Evolutionary conservation across 2,888 invertebrate genomes (phyloP).

Genomic region (Hermodice carunculata): DNA sequence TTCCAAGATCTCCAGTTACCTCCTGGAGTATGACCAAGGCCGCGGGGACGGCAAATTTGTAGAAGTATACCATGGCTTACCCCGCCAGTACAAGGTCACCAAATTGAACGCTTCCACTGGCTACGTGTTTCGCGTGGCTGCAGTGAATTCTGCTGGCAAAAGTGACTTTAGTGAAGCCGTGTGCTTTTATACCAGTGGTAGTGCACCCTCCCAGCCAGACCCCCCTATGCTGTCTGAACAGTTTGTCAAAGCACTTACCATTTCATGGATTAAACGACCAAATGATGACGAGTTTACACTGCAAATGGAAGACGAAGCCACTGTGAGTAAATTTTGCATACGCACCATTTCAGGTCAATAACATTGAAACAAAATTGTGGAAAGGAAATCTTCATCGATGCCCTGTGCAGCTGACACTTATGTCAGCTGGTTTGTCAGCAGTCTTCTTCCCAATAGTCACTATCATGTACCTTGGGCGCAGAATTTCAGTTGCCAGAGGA

Average conservation of each 20-base stretch:
- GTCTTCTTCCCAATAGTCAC: too few species aligned
- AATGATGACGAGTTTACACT: slow-evolving; percentile 85
- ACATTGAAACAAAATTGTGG: too few species aligned
- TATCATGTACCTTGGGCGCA: too few species aligned
- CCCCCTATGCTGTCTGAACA: slow-evolving; percentile 81
- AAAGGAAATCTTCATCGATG: too few species aligned
- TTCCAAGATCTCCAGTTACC: slow-evolving; percentile 81
- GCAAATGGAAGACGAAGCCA: slow-evolving; percentile 81
- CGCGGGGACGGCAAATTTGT: slow-evolving; percentile 75
- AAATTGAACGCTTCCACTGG: slow-evolving; percentile 84
- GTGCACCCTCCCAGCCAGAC: slow-evolving; percentile 83
- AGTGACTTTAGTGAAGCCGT: slow-evolving; percentile 67
- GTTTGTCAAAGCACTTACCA: slow-evolving; percentile 76
- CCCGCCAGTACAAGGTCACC: slow-evolving; percentile 81
- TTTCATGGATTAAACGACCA: slow-evolving; percentile 82
- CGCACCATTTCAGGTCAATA: too few species aligned
- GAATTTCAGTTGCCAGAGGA: too few species aligned
- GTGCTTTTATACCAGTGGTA: slow-evolving; percentile 79
- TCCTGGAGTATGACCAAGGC: slow-evolving; percentile 76
- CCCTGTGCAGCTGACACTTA: too few species aligned
- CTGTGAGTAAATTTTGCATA: too few species aligned
- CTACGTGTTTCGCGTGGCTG: slow-evolving; percentile 86
- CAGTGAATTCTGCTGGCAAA: slow-evolving; percentile 81
- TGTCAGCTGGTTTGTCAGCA: too few species aligned
- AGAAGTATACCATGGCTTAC: slow-evolving; percentile 81